Conservation (phyloP, 2,113 vertebrate species). For the Sinocyclocheilus maitianheensis region DNA sequence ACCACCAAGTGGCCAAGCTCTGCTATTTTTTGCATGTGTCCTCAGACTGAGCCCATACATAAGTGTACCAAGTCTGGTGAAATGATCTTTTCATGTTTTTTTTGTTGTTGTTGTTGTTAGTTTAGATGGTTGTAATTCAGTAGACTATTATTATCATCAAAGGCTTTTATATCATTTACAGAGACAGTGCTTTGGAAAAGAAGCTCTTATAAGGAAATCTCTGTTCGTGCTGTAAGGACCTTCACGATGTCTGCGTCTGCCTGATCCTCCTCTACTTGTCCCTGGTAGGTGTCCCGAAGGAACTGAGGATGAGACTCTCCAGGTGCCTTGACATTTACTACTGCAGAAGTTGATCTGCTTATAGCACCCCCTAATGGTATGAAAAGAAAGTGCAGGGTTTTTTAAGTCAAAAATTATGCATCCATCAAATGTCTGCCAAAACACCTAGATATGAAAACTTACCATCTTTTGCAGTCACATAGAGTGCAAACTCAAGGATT, state of each 20-base stretch:
- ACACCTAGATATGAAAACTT: conserved; percentile 32
- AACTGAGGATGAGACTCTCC: conserved; percentile 74
- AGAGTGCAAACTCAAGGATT: conserved; percentile 70
- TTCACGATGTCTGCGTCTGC: conserved; percentile 61
- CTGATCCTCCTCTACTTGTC: conserved; percentile 71
- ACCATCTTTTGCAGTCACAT: conserved; percentile 78
- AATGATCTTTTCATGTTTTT: neutral
- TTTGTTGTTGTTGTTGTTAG: neutral
- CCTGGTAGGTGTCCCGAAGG: conserved; percentile 61
- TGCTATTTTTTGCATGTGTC: neutral
- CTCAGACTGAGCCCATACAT: neutral
- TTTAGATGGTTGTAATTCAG: neutral
- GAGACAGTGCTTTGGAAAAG: neutral
- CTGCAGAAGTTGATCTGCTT: conserved; percentile 67
- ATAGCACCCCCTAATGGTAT: conserved; percentile 67
- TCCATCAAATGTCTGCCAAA: neutral
- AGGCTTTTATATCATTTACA: neutral
- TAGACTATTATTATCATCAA: neutral
- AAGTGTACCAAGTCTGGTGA: neutral
- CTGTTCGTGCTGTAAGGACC: conserved; percentile 54
- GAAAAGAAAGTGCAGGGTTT: neutral
- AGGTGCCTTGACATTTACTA: conserved; percentile 69
- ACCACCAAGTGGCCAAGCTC: neutral
- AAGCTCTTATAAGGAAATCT: neutral
- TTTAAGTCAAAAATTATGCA: neutral